Conservation (phyloP, 2,888 invertebrate species). For the Drosophila nigricruria region DNA sequence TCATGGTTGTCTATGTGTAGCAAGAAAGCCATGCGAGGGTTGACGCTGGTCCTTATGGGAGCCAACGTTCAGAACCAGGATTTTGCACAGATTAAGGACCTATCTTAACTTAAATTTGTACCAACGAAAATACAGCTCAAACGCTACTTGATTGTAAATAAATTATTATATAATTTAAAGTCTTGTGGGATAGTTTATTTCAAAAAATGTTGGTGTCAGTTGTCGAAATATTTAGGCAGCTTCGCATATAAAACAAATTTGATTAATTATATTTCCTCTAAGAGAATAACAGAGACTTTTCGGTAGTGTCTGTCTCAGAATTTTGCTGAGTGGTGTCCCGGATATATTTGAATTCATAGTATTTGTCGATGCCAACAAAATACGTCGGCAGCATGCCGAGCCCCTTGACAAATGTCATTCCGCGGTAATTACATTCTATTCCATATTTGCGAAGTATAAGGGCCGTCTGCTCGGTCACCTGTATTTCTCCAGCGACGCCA, state of each 20-base stretch:
- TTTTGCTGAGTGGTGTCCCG: accelerated
- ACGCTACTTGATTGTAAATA: too few species aligned
- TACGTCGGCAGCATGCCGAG: slow-evolving; percentile 89
- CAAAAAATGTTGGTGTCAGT: not conserved
- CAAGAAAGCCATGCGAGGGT: too few species aligned
- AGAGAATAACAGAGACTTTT: not conserved
- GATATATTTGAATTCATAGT: slow-evolving; percentile 83
- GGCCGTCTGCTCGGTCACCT: slow-evolving; percentile 91
- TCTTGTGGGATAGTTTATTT: not conserved
- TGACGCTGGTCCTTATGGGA: too few species aligned
- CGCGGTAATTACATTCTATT: slow-evolving; percentile 89
- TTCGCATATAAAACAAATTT: not conserved
- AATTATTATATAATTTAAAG: too few species aligned
- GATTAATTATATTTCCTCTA: not conserved
- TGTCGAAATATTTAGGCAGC: not conserved
- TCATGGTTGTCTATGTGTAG: too few species aligned
- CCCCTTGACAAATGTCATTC: slow-evolving; percentile 90
- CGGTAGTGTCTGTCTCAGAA: not conserved
- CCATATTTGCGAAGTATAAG: slow-evolving; percentile 88
- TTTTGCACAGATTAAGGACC: too few species aligned
- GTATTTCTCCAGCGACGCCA: slow-evolving; percentile 92
- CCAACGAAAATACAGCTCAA: too few species aligned
- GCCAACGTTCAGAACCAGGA: too few species aligned
- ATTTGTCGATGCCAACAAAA: slow-evolving; percentile 89
- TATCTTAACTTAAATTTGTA: too few species aligned